Evolutionary conservation across 2,113 vertebrate species (phyloP), one percentile per base, ranked within the genome.

Genomic region (Pyrgilauda ruficollis): DNA sequence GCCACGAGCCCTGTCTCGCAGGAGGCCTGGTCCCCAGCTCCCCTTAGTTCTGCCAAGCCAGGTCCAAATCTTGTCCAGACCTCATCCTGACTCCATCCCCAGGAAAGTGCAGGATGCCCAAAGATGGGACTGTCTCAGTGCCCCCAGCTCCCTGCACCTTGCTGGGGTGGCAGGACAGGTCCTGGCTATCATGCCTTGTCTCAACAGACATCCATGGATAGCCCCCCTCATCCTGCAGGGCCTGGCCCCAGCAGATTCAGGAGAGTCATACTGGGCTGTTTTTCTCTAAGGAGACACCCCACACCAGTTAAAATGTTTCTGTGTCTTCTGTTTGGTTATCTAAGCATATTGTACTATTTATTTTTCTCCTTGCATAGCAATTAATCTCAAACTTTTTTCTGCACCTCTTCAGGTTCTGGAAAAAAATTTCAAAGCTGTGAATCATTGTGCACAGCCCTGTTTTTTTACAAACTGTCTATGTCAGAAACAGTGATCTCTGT

Each of bases 1-100:
- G 28, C 26, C 2, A 3, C 21, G 58, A 80, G 30, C 13, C 18
- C 18, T 10, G 5, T 14, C 49, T 12, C 1, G 0, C 33, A 59
- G 18, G 21, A 37, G 12, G 1, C 5, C 22, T 7, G 2, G 12
- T 37, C 28, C 46, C 18, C 43, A 35, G 41, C 0, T 66, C 30
- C 14, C 15, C 9, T 33, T 24, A 70, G 12, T 18, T 13, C 30
- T 72, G 13, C 27, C 35, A 30, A 74, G 56, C 21, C 24, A 49
- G 9, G 13, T 19, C 17, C 11, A 44, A 3, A 21, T 8, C 22
- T 37, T 5, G 1, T 18, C 23, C 23, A 3, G 0, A 11, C 4
- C 14, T 17, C 0, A 0, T 5, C 43, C 33, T 6, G 3, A 74
- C 15, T 27, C 23, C 15, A 3, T 12, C 7, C 20, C 3, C 30